Evolutionary conservation across 2,888 invertebrate genomes (phyloP).

Genomic region (Bellardia bayeri): DNA sequence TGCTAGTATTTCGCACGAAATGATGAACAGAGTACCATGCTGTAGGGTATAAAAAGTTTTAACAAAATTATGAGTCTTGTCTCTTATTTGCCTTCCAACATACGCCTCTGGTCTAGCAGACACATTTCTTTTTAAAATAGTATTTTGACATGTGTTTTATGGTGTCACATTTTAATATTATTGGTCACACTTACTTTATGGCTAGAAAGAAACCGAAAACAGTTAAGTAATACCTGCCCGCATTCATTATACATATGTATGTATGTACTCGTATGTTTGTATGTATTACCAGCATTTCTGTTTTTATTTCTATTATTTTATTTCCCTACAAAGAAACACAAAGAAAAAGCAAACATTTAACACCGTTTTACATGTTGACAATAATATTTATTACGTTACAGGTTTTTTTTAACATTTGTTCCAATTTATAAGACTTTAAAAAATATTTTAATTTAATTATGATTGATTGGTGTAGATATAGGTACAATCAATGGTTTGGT

Average conservation of each 20-base stretch:
- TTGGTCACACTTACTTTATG: conserved; percentile 3
- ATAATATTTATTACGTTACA: not conserved
- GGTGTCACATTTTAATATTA: not conserved
- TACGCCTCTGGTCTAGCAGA: not conserved
- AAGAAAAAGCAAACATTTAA: not conserved
- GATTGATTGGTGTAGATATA: not conserved
- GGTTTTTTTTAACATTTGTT: not conserved
- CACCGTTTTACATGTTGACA: conserved; percentile 3
- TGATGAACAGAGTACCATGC: no score
- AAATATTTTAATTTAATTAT: not conserved
- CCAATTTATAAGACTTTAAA: not conserved
- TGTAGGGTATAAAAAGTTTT: no score
- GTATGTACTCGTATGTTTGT: not conserved
- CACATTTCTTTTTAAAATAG: not conserved
- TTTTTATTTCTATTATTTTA: not conserved
- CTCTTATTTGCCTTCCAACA: not conserved
- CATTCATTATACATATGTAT: no score
- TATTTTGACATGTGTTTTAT: not conserved
- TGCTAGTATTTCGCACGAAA: no score
- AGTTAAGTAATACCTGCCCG: not conserved
- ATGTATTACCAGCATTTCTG: not conserved
- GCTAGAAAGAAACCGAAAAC: not conserved
- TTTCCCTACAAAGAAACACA: not conserved
- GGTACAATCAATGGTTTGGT: no score
- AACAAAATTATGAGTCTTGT: no score